Base-by-base conservation (phyloP, 2,888 invertebrate species). In the Gastrophysa polygoni region DNA sequence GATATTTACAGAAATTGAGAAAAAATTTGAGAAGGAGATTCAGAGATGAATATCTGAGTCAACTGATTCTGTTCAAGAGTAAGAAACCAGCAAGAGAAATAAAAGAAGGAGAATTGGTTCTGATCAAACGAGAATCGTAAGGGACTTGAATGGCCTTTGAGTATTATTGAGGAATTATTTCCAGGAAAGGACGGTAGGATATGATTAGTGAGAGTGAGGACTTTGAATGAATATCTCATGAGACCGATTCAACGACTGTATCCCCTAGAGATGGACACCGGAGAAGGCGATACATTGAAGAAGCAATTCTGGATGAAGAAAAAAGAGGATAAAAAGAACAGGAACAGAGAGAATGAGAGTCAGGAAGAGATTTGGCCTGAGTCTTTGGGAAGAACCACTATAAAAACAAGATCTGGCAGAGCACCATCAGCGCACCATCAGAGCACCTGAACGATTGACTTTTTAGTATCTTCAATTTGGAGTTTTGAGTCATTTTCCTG, bases 11-110 rank as follows among this genome's bases (percentile, higher is more conserved):
- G 52, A 54, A 48, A 28, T 46, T 73, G 1, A 47, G 57, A 8
- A 64, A 64, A 7, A 52, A 66, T n/a, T 34, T 73, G 24, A 57
- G 56, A 14, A 14, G 17, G n/a, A 28, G 67, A 10, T 67, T 67
- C 18, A 59, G 66, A 1, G 44, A 17, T 11, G 67, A 67, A 60
- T 66, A 67, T 34, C 38, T 67, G 7, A 60, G 65, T 14, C 63
- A 63, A 38, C 24, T 66, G 11, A 43, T 47, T 24, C 28, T 64
- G 14, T 17, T 28, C 10, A 6, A 20, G 18, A 50, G 55, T 8
- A 38, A 46, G 14, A 24, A 50, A 18, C n/a, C 62, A n/a, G 21
- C 52, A 20, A 43, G 54, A 16, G 24, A n/a, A 10, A n/a, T 65
- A 8, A 16, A 11, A 11, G 11, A 55, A 11, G 57, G 57, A 17